Base-by-base conservation (phyloP, 2,797 vertebrate species). In the Chelidonichthys spinosus region DNA sequence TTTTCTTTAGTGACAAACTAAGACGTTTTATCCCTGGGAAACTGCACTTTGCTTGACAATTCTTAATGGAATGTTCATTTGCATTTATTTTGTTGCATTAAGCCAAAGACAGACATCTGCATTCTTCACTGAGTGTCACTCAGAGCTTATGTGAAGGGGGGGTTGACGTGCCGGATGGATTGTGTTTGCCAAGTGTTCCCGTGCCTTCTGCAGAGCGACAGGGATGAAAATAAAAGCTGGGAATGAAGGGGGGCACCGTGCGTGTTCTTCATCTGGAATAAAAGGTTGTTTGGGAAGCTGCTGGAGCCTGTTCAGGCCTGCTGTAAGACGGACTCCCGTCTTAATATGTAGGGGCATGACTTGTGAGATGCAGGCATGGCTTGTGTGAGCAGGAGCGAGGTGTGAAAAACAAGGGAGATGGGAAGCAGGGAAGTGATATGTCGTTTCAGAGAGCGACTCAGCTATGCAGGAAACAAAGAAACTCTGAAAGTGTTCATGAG, bases 1-100 rank as follows among this genome's bases (percentile, higher is more conserved):
- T 49, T 55, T 64, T 56, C 53, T 60, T 46, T 9, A 52, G 67
- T 63, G 25, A 72, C 74, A 74, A 75, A 47, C 40, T 47, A 66
- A 82, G 65, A 42, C 32, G 44, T 17, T 89, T 73, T 56, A 76
- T 75, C 42, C 63, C 2, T 25, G 40, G 15, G 40, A 62, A 61
- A 3, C 62, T 42, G 39, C 42, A 54, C 78, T 72, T 70, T 72
- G n/a, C 52, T 73, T 63, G 39, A 71, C 63, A 62, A 69, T 75
- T 65, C 72, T 74, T 78, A 80, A 78, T 78, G 17, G 37, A 78
- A 82, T 56, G 61, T 78, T 82, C 33, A 84, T 92, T 89, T 87
- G 78, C 87, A 80, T 91, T 87, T 81, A 83, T 84, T 82, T 82
- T 61, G 75, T 76, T 72, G 62, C 84, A 83, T 86, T 80, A 72